Evolutionary conservation across 2,797 vertebrate species (phyloP).

Genomic region (Phaenicophaeus curvirostris): DNA sequence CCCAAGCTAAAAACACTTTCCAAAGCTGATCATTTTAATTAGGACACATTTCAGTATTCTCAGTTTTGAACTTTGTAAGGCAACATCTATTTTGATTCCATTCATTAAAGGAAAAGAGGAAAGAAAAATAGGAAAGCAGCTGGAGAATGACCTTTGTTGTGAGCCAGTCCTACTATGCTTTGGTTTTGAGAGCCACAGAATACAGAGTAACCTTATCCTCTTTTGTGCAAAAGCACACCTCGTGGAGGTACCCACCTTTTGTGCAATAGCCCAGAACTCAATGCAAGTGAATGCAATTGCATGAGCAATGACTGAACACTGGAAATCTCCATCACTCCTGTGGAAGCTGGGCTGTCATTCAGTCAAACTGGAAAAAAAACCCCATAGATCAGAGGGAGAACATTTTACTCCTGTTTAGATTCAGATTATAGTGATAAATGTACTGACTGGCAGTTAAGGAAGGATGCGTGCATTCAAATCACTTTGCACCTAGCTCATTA

Average conservation of each 20-base stretch:
- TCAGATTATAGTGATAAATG: not conserved
- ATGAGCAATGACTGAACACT: not conserved
- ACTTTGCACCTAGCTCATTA: not conserved
- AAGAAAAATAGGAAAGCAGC: not conserved
- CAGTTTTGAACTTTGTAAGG: not conserved
- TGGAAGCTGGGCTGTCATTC: not conserved
- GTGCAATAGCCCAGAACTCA: not conserved
- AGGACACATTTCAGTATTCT: not conserved
- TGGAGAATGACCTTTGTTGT: not conserved
- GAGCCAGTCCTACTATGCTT: rapidly evolving
- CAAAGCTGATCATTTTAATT: not conserved
- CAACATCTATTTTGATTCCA: not conserved
- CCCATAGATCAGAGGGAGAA: not conserved
- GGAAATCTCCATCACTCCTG: not conserved
- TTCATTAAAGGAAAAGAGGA: not conserved
- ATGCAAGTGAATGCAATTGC: not conserved
- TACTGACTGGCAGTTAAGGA: not conserved
- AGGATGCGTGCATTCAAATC: not conserved
- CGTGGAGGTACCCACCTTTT: rapidly evolving
- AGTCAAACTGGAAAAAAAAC: not conserved
- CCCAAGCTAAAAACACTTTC: not conserved
- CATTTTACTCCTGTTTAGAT: not conserved
- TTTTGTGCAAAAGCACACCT: not conserved
- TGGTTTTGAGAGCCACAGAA: not conserved
- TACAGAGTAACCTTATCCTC: not conserved